A percentile compares a stretch with the other conserved stretches of the same genome.
phyloP scores from a whole-genome alignment of 2,888 invertebrate genomes.

The Ypsolopha scabrella region DNA sequence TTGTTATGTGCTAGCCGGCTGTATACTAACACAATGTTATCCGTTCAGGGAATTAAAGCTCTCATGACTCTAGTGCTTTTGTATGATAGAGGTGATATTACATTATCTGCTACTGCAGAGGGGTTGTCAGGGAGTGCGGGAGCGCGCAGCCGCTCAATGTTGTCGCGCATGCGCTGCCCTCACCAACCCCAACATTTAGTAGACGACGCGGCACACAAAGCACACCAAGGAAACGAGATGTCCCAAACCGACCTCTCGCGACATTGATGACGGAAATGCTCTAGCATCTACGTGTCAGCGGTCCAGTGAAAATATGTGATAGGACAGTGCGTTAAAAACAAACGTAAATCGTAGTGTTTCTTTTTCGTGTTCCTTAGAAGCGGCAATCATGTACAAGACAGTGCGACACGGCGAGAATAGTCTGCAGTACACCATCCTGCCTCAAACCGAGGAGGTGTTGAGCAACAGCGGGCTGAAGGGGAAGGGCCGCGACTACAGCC shows the following conservation, averaged over 20 bases:
- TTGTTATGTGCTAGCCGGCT: neutral
- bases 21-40: neutral
- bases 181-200: conserved; percentile 15
- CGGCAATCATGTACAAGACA: conserved; percentile 77
- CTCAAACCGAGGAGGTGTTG: conserved; percentile 76
- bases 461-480: conserved; percentile 70
- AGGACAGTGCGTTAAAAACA: conserved; percentile 28
- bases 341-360: conserved; percentile 12
- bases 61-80: neutral
- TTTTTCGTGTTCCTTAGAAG: conserved; percentile 31
- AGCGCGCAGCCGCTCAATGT: conserved; percentile 62
- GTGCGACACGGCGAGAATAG: conserved; percentile 81
- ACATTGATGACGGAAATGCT: conserved; percentile 30
- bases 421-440: conserved; percentile 80
- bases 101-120: neutral
- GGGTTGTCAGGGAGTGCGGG: conserved; percentile 26
- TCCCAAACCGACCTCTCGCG: conserved; percentile 13
- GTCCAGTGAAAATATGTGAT: conserved; percentile 46
- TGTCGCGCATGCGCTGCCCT: conserved; percentile 50
- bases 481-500: conserved; percentile 63
- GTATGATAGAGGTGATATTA: neutral
- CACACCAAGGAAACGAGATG: conserved; percentile 12
- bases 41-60: neutral
- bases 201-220: conserved; percentile 50
- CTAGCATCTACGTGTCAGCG: conserved; percentile 19